Evolutionary conservation across 2,888 invertebrate genomes (phyloP).

Genomic region (Tipula vernalis): DNA sequence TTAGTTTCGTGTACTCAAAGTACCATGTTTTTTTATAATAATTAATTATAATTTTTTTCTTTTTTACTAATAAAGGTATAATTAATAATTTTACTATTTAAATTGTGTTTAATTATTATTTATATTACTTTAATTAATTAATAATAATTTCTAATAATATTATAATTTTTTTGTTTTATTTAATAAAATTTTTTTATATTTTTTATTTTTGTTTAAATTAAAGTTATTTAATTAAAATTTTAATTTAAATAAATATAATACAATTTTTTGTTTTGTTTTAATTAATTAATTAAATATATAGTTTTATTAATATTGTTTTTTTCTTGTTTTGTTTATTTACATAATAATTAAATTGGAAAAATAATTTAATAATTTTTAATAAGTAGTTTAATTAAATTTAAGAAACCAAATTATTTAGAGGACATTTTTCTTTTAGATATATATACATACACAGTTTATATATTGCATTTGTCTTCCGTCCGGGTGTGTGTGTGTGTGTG

Average conservation of each 20-base stretch:
- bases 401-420: constrained; percentile 1
- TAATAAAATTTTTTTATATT: not conserved
- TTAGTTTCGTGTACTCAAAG: not conserved
- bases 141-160: not conserved
- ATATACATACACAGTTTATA: not conserved
- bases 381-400: not conserved
- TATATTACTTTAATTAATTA: not conserved
- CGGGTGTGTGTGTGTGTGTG: not conserved
- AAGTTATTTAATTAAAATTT: not conserved
- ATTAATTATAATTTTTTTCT: not conserved
- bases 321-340: not conserved
- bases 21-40: not conserved
- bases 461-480: not conserved
- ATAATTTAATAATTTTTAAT: not conserved
- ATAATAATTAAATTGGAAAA: not conserved
- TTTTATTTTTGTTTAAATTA: not conserved
- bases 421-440: not conserved
- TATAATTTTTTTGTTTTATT: not conserved
- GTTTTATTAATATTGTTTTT: not conserved
- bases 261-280: not conserved
- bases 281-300: not conserved
- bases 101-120: not conserved
- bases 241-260: not conserved
- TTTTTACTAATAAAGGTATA: not conserved
- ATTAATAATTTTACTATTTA: not conserved